Conservation (phyloP, 2,113 vertebrate species). For the Dissostichus mawsoni region DNA sequence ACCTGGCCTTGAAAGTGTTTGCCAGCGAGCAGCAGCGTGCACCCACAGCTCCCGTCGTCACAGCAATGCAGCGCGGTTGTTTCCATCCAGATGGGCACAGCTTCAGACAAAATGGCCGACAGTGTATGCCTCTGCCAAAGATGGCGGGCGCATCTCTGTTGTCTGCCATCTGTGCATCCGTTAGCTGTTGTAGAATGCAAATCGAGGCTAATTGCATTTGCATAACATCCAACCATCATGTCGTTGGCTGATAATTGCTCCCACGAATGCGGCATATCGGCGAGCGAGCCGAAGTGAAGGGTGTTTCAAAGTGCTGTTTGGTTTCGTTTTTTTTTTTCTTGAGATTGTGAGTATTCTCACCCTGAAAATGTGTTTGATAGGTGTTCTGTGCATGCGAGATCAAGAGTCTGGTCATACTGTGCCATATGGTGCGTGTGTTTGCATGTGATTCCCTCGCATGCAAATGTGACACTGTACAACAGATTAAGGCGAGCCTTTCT, state of each 20-base stretch:
- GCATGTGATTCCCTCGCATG: conserved; percentile 67
- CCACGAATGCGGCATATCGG: not conserved
- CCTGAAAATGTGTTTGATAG: conserved; percentile 38
- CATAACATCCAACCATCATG: conserved; percentile 81
- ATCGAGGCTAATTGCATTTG: conserved; percentile 89
- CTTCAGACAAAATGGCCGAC: conserved; percentile 85
- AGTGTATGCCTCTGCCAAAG: conserved; percentile 80
- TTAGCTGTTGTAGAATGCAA: conserved; percentile 83
- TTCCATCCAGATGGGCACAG: conserved; percentile 81
- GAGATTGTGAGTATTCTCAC: conserved; percentile 13
- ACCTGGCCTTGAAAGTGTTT: conserved; percentile 49
- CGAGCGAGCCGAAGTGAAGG: not conserved
- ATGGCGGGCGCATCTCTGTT: conserved; percentile 79
- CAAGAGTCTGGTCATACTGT: conserved; percentile 44
- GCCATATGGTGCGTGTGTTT: conserved; percentile 74
- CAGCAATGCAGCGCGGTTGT: conserved; percentile 58
- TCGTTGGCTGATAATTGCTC: conserved; percentile 63
- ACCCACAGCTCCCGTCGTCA: conserved; percentile 61
- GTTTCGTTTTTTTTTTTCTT: conserved; percentile 17
- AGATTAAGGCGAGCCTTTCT: conserved; percentile 66
- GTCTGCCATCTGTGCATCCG: conserved; percentile 82
- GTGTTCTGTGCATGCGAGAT: conserved; percentile 37
- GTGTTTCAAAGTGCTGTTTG: conserved; percentile 11
- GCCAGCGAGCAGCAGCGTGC: conserved; percentile 53
- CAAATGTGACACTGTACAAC: conserved; percentile 79